Conservation (phyloP, 1,140 invertebrate species). For the Drosophila seguyi region DNA sequence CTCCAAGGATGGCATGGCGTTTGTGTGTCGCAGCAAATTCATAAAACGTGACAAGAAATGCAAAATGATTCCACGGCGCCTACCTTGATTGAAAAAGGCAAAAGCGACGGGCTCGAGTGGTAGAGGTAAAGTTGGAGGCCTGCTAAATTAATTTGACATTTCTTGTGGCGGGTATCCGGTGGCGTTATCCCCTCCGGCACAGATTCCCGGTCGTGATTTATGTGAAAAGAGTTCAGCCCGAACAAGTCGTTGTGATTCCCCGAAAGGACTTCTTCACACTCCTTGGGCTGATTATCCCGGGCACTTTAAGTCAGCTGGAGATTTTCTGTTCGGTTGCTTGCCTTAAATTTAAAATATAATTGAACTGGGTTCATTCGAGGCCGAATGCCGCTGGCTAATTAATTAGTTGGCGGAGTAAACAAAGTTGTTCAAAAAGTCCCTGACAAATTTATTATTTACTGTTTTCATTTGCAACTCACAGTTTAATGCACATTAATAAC, state of each 20-base stretch:
- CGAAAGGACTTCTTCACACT: constrained; percentile 30
- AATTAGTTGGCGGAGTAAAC: constrained; percentile 11
- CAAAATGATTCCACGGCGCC: constrained; percentile 46
- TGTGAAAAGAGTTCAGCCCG: constrained; percentile 69
- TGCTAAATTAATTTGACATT: constrained; percentile 82
- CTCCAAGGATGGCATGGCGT: constrained; percentile 21
- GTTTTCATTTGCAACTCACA: constrained; percentile 9
- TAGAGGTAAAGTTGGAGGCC: constrained; percentile 51
- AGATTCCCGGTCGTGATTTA: constrained; percentile 66
- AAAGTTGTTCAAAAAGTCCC: constrained; percentile 6
- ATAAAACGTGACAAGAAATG: constrained; percentile 80
- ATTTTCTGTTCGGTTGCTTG: constrained; percentile 7
- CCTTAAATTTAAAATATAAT: constrained; percentile 13
- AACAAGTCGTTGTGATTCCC: constrained; percentile 9
- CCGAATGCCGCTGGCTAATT: neutral
- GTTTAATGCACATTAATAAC: constrained; percentile 36
- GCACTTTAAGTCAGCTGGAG: constrained; percentile 12
- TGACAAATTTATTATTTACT: constrained; percentile 19
- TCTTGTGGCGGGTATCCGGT: constrained; percentile 61
- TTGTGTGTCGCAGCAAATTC: constrained; percentile 68
- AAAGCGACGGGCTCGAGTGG: constrained; percentile 54
- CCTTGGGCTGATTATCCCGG: constrained; percentile 16
- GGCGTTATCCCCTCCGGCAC: constrained; percentile 17
- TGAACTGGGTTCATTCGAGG: neutral
- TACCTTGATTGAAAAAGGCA: constrained; percentile 80